A percentile compares a stretch with the other conserved stretches of the same genome.
These are phyloP conservation scores for Pardosa pseudoannulata DNA, from an alignment of 2,888 invertebrate genomes.

Conservation along the genomic window DNA sequence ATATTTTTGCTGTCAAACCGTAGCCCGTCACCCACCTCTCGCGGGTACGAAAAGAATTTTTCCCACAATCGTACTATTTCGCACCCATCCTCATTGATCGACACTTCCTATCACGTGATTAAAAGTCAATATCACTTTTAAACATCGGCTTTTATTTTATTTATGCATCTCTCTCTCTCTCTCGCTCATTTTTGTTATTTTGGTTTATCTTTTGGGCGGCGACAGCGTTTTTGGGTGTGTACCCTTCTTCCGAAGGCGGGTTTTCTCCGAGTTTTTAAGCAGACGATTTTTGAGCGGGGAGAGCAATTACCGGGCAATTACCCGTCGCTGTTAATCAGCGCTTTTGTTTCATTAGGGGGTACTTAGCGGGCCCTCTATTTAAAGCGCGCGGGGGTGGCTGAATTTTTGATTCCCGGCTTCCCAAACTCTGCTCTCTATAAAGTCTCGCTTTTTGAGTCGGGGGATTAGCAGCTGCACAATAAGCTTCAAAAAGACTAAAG, in stretches of 20 bases:
- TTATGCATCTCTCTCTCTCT: constrained; percentile 4
- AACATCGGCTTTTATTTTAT: neutral
- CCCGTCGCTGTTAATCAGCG: constrained; percentile 63
- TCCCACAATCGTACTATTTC: neutral
- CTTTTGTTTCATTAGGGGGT: constrained; percentile 62
- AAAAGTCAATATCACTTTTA: constrained; percentile 57
- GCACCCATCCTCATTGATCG: neutral
- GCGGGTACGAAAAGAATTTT: neutral
- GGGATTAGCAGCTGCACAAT: constrained; percentile 2
- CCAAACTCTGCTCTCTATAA: neutral
- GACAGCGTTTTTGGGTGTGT: constrained; percentile 4
- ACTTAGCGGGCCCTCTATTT: constrained; percentile 20
- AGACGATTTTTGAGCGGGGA: constrained; percentile 61
- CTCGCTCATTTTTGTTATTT: neutral
- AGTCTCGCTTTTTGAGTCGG: constrained; percentile 4
- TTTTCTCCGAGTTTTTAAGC: constrained; percentile 41
- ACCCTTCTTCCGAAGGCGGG: constrained; percentile 4
- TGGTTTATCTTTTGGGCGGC: constrained; percentile 10
- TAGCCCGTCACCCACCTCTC: neutral
- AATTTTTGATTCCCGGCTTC: neutral
- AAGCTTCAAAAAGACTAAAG: constrained; percentile 17
- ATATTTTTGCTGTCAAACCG: neutral
- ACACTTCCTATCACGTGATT: constrained; percentile 47
- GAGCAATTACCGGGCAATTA: constrained; percentile 65
- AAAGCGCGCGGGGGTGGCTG: constrained; percentile 6